These are phyloP conservation scores for Spinibarbus caldwelli DNA, from an alignment of 2,797 vertebrate genomes.

Conservation along the genomic window DNA sequence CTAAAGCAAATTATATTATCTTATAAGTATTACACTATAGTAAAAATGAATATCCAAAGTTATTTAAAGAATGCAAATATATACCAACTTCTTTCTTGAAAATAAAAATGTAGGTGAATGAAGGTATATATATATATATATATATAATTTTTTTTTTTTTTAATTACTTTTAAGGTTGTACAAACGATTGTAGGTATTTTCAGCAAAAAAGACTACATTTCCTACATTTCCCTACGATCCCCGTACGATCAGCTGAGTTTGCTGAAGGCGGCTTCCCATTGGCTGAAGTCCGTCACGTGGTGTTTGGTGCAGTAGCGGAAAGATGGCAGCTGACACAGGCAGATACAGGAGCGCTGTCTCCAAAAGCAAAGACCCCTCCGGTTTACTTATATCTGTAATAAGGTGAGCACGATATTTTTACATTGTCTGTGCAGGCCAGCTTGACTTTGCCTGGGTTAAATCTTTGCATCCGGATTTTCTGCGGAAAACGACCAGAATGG, in stretches of 20 bases:
- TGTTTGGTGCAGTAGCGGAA: conserved; percentile 76
- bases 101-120: background rate
- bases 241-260: conserved; percentile 23
- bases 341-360: conserved; percentile 87
- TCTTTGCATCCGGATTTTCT: background rate
- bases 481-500: background rate
- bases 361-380: conserved; percentile 97
- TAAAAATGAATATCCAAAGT: background rate
- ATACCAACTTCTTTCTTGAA: background rate
- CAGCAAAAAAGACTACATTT: background rate
- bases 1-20: background rate
- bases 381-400: conserved; percentile 98
- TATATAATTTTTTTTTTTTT: too few relatives aligned
- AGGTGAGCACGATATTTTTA: conserved; percentile 77
- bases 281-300: conserved; percentile 26
- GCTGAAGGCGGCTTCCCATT: conserved; percentile 42
- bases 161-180: background rate
- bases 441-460: background rate
- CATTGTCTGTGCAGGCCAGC: background rate
- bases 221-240: conserved; percentile 69
- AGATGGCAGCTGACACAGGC: conserved; percentile 90
- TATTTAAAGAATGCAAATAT: background rate
- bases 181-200: background rate
- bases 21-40: background rate
- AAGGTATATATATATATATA: too few relatives aligned